These are phyloP conservation scores for Sceliomorpha sp. DNA, from an alignment of 2,888 invertebrate genomes.

Conservation along the genomic window DNA sequence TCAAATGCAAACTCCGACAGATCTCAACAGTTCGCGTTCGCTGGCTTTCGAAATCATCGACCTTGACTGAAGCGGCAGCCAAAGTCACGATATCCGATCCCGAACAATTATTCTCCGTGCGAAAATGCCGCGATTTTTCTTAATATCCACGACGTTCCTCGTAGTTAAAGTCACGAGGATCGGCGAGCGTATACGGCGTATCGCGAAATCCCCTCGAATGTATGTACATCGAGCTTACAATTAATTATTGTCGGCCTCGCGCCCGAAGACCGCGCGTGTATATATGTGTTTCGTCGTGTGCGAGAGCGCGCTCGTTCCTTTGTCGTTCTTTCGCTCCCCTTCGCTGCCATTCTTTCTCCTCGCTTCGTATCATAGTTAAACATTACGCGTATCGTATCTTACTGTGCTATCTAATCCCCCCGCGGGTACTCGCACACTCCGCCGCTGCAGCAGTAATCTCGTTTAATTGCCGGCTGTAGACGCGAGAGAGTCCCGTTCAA, in stretches of 20 bases:
- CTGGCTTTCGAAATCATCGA: no score
- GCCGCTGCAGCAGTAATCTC: conserved; percentile 78
- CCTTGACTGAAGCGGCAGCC: no score
- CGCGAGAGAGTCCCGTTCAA: conserved; percentile 78
- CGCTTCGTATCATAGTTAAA: conserved; percentile 73
- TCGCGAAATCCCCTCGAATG: conserved; percentile 27
- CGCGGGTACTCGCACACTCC: conserved; percentile 66
- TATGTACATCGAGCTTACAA: conserved; percentile 71
- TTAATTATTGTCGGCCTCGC: conserved; percentile 77
- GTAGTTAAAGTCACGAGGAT: neutral
- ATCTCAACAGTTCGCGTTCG: no score
- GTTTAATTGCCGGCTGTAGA: conserved; percentile 80
- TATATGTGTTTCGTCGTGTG: conserved; percentile 3
- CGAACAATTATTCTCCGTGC: conserved; percentile 1
- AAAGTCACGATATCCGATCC: no score
- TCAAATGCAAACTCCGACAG: no score
- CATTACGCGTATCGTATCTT: conserved; percentile 80
- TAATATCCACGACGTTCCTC: neutral
- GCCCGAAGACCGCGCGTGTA: conserved; percentile 59
- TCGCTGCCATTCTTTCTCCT: conserved; percentile 37
- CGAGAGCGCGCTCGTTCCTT: conserved; percentile 18
- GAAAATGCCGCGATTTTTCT: conserved; percentile 7
- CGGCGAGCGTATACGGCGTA: conserved; percentile 6
- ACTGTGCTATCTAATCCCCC: conserved; percentile 79
- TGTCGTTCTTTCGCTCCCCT: conserved; percentile 41